Base-by-base conservation (phyloP, 2,113 vertebrate genomes). In the Brachyistius frenatus region DNA sequence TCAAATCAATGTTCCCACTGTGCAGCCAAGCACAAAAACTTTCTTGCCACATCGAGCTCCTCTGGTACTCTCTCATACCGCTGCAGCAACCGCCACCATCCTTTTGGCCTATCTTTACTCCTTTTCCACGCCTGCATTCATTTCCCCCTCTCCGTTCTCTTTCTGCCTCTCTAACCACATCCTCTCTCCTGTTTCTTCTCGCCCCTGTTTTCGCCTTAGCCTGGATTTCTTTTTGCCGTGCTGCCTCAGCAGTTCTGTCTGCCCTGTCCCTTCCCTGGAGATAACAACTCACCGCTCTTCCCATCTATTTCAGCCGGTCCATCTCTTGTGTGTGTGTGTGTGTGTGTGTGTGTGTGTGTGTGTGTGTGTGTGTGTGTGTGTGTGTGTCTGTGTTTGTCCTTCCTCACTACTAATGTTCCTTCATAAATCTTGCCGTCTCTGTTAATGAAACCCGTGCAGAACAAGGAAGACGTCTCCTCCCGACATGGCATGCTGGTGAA, bases 181-280 rank as follows among this genome's bases (percentile, higher is more conserved):
- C 37, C 61, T n/a, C 23, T 31, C 16, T 31, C 54, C 70, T 54
- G 13, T 10, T 52, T 10, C 69, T 71, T 33, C 47, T 35, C 65
- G 37, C 61, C 65, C 41, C 53, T 37, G 31, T 68, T 66, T 62
- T 52, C 77, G 69, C 66, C 69, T 57, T 35, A 36, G 63, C 62
- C 60, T 52, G 71, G 31, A 33, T 73, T 80, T 80, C 64, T 52
- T 67, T 33, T 36, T 33, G 31, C 44, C 1, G 33, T 84, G 91
- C 92, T 89, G 87, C 78, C 86, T 93, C 91, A 93, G 92, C 92
- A 90, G 47, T 87, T 89, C 78, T 84, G 62, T 75, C 85, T 47
- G 54, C 75, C 52, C 64, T 56, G 83, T 86, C 90, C 89, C 82
- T 67, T 89, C 91, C 81, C 80, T 16, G 55, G 84, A 85, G 89